Percentiles rank a stretch among this genome's conserved stretches.
These are phyloP conservation scores for Chiloscyllium punctatum DNA, from an alignment of 2,797 vertebrate genomes.

Conservation along the genomic window DNA sequence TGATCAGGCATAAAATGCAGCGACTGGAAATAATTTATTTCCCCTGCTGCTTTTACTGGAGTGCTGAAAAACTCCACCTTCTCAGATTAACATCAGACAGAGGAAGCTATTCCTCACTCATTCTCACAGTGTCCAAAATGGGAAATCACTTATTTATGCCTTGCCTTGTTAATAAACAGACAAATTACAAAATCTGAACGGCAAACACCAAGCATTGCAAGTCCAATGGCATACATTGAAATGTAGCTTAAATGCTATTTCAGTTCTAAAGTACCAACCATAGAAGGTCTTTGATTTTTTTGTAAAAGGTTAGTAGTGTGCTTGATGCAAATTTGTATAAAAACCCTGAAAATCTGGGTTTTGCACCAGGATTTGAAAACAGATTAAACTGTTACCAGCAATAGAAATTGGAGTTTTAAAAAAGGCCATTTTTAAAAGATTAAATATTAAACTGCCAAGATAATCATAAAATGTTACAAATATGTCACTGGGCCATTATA, in stretches of 20 bases:
- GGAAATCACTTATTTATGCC: conserved; percentile 5
- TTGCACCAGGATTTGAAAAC: neutral
- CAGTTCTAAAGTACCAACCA: conserved; percentile 20
- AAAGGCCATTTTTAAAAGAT: neutral
- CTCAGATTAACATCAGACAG: conserved; percentile 34
- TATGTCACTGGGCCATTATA: neutral
- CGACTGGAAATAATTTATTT: conserved; percentile 47
- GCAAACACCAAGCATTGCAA: neutral
- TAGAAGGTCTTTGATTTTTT: conserved; percentile 22
- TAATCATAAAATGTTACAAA: neutral
- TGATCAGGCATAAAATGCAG: conserved; percentile 40
- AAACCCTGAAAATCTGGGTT: neutral
- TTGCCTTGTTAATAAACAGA: neutral
- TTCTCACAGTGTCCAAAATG: conserved; percentile 3
- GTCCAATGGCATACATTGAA: neutral
- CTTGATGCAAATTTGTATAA: neutral
- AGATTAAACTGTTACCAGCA: neutral
- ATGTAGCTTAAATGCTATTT: conserved; percentile 3
- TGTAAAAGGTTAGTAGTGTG: neutral
- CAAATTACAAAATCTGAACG: neutral
- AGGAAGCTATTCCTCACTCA: conserved; percentile 27
- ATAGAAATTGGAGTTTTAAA: neutral
- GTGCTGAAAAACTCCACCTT: conserved; percentile 36
- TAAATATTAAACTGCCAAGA: neutral
- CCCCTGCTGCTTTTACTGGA: conserved; percentile 29